Evolutionary conservation across 2,888 invertebrate species (phyloP), one percentile per base, ranked within the genome.

Genomic region (Catocala nupta): DNA sequence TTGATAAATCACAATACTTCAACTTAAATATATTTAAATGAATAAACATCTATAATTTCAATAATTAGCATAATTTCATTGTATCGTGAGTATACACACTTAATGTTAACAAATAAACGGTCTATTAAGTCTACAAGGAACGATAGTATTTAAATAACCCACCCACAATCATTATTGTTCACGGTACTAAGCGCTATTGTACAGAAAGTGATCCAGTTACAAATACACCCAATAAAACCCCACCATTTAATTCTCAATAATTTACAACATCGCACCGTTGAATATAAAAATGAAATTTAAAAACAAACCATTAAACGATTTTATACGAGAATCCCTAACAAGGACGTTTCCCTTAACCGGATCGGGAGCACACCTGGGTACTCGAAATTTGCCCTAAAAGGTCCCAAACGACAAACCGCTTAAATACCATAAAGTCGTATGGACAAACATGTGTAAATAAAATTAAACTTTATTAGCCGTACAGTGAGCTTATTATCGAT

Each of bases 361-460:
- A 92, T 93, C 92, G 92, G 92, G 93, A 93, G 90, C 94, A 92
- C 94, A 94, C 94, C 94, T 94, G 94, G 94, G 94, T 90, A 93
- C 94, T 93, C 91, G 86, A 93, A 91, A 90, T 89, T 90, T 89
- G 87, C 87, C 89, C 86, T 88, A 92, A 92, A 93, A 93, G 92
- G 93, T 91, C 93, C 88, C 90, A 94, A 92, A 90, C 93, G 93
- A 92, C 94, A 89, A 53, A 44, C 42, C 34, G 16, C 12, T 59
- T 54, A 55, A 68, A 58, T 53, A 70, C 16, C 63, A 66, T 77
- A 88, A 87, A 52, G 86, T 55, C 78, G 57, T 83, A 92, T 77
- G 59, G 78, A 43, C 55, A 64, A 61, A 66, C 42, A 25, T 8
- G 9, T 39, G 48, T 71, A 73, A 53, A 43, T 42, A 54, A 64